Conservation (phyloP, 2,797 vertebrate species). For the Molossus alvarezi region DNA sequence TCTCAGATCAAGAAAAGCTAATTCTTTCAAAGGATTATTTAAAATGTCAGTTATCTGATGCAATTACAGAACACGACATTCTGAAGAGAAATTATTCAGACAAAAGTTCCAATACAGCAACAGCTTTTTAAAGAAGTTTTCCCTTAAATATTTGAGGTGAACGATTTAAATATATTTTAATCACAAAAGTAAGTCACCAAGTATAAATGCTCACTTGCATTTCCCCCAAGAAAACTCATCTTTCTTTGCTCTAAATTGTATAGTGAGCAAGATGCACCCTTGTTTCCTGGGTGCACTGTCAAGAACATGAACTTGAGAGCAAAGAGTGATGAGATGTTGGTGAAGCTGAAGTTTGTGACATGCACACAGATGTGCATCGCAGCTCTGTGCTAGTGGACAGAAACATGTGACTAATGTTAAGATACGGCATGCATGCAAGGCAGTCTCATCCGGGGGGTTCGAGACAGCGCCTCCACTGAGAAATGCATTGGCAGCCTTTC, state of each 20-base stretch:
- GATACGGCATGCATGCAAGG: background rate
- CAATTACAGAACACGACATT: background rate
- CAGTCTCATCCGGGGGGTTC: background rate
- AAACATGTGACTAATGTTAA: background rate
- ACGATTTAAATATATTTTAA: background rate
- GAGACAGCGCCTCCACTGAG: background rate
- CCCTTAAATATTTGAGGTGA: background rate
- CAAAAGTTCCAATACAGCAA: constrained; percentile 6
- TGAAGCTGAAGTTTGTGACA: background rate
- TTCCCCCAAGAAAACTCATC: background rate
- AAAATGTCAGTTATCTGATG: background rate
- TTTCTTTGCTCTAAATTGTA: background rate
- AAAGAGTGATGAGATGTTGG: background rate
- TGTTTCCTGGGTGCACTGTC: background rate
- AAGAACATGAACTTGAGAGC: background rate
- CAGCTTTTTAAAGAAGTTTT: background rate
- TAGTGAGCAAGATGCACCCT: background rate
- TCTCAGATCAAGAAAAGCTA: constrained; percentile 36
- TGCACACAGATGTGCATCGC: background rate
- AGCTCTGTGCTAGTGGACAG: background rate
- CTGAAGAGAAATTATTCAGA: constrained; percentile 17
- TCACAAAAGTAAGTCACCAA: background rate
- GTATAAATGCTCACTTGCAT: background rate
- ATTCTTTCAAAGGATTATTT: constrained; percentile 39
- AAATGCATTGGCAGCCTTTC: background rate